Conservation (phyloP, 2,113 vertebrate species). For the Prunella himalayana region DNA sequence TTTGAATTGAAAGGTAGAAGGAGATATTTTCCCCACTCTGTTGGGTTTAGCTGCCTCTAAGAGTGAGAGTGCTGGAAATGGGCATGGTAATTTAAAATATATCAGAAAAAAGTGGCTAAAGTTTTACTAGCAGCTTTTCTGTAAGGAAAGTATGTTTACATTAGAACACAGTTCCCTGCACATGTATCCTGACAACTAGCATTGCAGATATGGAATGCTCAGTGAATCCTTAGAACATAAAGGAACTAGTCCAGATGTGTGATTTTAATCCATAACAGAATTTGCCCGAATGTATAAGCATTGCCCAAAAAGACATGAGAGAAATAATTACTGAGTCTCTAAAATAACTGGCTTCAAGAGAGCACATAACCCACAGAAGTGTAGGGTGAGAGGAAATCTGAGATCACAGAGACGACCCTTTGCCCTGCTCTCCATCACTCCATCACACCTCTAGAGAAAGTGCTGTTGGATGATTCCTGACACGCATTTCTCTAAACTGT, state of each 20-base stretch:
- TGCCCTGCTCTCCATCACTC: background rate
- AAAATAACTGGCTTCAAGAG: background rate
- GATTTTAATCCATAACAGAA: background rate
- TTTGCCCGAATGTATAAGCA: background rate
- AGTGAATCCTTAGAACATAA: background rate
- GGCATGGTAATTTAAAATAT: background rate
- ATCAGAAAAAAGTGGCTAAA: background rate
- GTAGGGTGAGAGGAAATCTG: background rate
- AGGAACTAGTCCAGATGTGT: background rate
- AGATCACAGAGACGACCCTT: background rate
- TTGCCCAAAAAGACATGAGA: background rate
- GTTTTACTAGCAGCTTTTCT: background rate
- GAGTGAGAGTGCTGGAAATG: background rate
- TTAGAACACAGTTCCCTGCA: background rate
- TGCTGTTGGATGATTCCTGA: background rate
- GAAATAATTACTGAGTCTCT: background rate
- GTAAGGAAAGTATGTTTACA: background rate
- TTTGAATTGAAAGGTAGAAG: background rate
- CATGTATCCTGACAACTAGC: background rate
- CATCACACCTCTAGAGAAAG: background rate
- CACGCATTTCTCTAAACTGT: background rate
- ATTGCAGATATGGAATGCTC: background rate
- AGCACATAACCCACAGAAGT: background rate
- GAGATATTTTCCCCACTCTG: background rate
- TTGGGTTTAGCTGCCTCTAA: background rate